A percentile compares a stretch with the other conserved stretches of the same genome.
phyloP scores from a whole-genome alignment of 2,797 vertebrate genomes.

The Arctocebus calabarensis region DNA sequence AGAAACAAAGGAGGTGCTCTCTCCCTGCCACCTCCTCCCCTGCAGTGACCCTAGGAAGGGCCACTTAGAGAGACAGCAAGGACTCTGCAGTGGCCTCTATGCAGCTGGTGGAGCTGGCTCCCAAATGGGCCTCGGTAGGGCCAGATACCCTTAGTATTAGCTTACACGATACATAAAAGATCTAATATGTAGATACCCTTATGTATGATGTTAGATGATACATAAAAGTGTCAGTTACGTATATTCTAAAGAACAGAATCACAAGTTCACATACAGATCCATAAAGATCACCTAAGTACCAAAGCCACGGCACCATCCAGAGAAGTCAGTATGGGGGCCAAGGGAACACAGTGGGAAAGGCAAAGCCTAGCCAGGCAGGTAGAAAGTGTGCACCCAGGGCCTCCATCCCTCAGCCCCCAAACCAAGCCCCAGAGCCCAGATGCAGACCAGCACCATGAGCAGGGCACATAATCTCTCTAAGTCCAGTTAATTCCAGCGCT shows the following conservation, averaged over 20 bases:
- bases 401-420: neutral
- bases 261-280: neutral
- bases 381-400: fast-evolving
- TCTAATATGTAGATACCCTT: too few relatives aligned
- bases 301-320: neutral
- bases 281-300: neutral
- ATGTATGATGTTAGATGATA: neutral
- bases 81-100: neutral
- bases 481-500: neutral
- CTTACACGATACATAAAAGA: neutral
- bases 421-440: neutral
- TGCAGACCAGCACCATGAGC: neutral
- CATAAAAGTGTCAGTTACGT: neutral
- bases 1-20: neutral
- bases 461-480: neutral
- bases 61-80: neutral
- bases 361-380: neutral
- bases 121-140: neutral
- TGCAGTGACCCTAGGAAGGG: too few relatives aligned
- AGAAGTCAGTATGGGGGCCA: neutral
- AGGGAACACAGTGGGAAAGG: fast-evolving
- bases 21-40: neutral
- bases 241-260: neutral
- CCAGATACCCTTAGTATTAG: neutral
- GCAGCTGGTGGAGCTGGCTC: neutral